These are phyloP conservation scores for Pocota personata DNA, from an alignment of 2,888 invertebrate species.

Conservation along the genomic window DNA sequence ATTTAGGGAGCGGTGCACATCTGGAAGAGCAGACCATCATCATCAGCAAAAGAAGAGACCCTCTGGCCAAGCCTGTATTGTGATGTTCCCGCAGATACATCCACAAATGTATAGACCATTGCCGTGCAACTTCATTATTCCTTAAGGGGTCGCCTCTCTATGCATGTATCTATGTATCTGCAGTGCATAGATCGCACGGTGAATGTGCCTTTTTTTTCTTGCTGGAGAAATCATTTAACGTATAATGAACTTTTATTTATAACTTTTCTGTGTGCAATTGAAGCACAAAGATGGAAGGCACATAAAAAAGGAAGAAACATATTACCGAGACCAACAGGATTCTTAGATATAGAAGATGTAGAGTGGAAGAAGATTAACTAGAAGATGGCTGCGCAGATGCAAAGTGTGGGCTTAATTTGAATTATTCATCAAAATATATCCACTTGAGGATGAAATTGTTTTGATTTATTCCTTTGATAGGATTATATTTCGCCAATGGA, in stretches of 20 bases:
- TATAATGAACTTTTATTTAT: conserved; percentile 71
- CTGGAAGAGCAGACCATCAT: conserved; percentile 30
- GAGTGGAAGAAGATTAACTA: conserved; percentile 16
- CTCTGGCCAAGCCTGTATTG: conserved; percentile 41
- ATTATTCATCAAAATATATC: conserved; percentile 56
- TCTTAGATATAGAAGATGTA: neutral
- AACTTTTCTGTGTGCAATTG: conserved; percentile 56
- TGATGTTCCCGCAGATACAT: conserved; percentile 13
- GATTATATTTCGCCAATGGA: neutral
- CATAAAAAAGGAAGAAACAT: neutral
- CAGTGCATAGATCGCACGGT: conserved; percentile 16
- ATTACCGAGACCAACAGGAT: conserved; percentile 46
- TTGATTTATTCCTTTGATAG: neutral
- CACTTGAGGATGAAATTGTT: conserved; percentile 47
- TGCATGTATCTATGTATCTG: conserved; percentile 10
- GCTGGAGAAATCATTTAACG: conserved; percentile 64
- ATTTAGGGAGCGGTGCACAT: conserved; percentile 56
- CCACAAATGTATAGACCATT: neutral
- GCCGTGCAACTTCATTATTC: conserved; percentile 17
- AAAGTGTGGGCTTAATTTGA: conserved; percentile 55
- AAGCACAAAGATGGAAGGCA: conserved; percentile 22
- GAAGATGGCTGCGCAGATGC: conserved; percentile 33
- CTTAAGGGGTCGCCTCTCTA: conserved; percentile 18
- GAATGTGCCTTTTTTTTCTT: neutral
- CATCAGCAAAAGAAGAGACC: neutral